Evolutionary conservation across 1,140 invertebrate genomes (phyloP).

Genomic region (Yoshiicerus persimilis): DNA sequence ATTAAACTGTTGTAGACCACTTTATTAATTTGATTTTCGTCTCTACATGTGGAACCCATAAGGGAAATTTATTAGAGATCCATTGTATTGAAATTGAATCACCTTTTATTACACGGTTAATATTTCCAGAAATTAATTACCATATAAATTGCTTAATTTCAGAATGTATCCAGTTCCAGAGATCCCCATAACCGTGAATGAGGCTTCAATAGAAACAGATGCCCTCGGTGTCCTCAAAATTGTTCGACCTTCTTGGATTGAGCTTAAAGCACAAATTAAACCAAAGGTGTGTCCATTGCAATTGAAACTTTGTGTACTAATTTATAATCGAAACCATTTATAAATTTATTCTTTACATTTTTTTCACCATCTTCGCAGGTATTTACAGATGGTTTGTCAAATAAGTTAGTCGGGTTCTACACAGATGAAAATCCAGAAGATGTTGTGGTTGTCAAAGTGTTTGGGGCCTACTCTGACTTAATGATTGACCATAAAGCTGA

Average conservation of each 20-base stretch:
- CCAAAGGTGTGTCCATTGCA: background rate
- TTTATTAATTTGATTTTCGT: too few species aligned
- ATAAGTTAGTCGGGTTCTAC: conserved; percentile 83
- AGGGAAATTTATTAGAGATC: too few species aligned
- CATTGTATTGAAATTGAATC: too few species aligned
- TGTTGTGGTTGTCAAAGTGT: conserved; percentile 85
- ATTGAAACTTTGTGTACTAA: too few species aligned
- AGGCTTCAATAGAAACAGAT: background rate
- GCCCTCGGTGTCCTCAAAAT: background rate
- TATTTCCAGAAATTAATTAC: too few species aligned
- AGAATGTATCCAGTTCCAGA: background rate
- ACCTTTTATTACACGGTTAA: too few species aligned
- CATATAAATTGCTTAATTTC: background rate
- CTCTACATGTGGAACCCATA: too few species aligned
- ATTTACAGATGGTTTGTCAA: conserved; percentile 94
- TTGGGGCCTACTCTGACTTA: conserved; percentile 90
- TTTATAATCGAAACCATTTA: too few species aligned
- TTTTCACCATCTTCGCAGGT: conserved; percentile 60
- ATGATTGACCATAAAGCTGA: conserved; percentile 88
- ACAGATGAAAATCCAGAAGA: conserved; percentile 61
- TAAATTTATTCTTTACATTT: background rate
- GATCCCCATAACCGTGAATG: background rate
- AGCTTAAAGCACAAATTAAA: background rate
- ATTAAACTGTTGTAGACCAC: too few species aligned
- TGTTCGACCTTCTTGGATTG: conserved; percentile 10